Conservation (phyloP, 2,113 vertebrate genomes). For the Prionailurus viverrinus region DNA sequence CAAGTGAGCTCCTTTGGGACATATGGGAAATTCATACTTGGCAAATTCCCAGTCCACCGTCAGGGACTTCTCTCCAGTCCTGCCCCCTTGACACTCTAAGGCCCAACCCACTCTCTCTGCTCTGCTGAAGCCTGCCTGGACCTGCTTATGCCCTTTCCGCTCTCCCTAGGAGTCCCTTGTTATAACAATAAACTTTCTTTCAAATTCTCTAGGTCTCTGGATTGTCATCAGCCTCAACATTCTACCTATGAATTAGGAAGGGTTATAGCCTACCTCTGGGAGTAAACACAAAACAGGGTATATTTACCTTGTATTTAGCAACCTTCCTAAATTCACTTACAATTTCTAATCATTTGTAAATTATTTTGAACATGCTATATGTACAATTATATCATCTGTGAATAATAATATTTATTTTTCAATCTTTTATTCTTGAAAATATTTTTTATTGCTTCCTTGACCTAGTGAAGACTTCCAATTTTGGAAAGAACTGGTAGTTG, state of each 20-base stretch:
- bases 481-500: background rate
- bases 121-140: rapidly evolving
- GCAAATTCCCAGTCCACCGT: background rate
- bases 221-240: background rate
- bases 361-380: background rate
- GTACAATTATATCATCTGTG: background rate
- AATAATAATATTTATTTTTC: background rate
- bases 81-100: background rate
- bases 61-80: background rate
- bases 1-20: background rate
- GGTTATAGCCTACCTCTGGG: background rate
- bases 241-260: background rate
- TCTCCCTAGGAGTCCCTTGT: background rate
- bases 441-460: background rate
- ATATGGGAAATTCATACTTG: background rate
- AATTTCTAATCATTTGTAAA: background rate
- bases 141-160: background rate
- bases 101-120: background rate
- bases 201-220: background rate
- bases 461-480: background rate
- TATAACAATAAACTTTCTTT: background rate
- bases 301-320: background rate
- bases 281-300: background rate
- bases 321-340: background rate
- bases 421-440: background rate